Evolutionary conservation across 2,888 invertebrate species (phyloP).

Genomic region (Troides helena): DNA sequence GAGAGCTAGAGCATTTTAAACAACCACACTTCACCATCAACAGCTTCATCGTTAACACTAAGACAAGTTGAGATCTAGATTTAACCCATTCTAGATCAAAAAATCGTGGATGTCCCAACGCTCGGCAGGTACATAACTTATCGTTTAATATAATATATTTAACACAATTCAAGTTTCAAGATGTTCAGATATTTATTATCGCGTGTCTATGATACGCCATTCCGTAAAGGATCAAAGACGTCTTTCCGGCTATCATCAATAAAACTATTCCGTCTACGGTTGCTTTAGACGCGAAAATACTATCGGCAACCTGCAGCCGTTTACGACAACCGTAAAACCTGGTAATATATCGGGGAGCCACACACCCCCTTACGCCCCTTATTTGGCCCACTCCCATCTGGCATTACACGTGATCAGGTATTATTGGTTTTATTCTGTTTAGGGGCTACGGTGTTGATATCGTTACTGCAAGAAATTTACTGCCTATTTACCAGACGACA

Average conservation of each 20-base stretch:
- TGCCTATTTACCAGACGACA: background rate
- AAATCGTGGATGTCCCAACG: no score
- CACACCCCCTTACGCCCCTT: conserved; percentile 18
- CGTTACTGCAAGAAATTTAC: conserved; percentile 14
- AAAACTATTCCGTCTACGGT: conserved; percentile 8
- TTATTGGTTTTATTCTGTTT: conserved; percentile 25
- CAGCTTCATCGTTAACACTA: no score
- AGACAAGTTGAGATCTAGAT: no score
- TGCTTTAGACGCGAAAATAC: conserved; percentile 20
- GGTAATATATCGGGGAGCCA: conserved; percentile 34
- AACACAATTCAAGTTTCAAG: no score
- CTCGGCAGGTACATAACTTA: no score
- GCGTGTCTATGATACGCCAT: background rate
- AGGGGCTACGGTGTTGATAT: conserved; percentile 10
- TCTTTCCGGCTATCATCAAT: conserved; percentile 1
- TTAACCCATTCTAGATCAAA: no score
- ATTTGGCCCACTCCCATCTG: conserved; percentile 25
- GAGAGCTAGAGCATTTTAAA: no score
- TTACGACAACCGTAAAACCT: conserved; percentile 38
- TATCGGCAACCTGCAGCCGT: conserved; percentile 31
- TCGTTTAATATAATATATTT: no score
- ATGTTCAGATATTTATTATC: background rate
- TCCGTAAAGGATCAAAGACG: conserved; percentile 1
- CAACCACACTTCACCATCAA: no score
- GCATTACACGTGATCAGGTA: conserved; percentile 26